Conservation (phyloP, 1,140 invertebrate species). For the Grapholita molesta region DNA sequence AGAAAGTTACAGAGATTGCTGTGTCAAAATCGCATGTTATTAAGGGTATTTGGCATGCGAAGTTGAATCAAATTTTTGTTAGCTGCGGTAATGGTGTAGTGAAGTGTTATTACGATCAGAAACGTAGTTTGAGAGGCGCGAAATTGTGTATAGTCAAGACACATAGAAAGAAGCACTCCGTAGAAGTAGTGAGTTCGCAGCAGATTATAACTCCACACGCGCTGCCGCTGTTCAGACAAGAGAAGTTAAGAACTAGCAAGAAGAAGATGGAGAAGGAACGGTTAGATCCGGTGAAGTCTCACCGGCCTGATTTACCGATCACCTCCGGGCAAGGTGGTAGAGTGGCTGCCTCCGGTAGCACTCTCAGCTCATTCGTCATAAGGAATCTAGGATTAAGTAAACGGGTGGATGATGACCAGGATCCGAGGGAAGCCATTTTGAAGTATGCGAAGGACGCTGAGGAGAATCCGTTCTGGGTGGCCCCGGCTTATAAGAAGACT, state of each 20-base stretch:
- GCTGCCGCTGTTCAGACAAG: conserved; percentile 96
- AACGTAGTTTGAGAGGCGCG: conserved; percentile 92
- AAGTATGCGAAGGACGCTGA: conserved; percentile 97
- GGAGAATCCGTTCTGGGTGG: conserved; percentile 98
- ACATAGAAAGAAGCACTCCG: conserved; percentile 86
- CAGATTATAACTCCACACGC: conserved; percentile 99
- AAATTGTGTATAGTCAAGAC: conserved; percentile 93
- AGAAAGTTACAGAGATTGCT: conserved; percentile 85
- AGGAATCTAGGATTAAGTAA: conserved; percentile 96
- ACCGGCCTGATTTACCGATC: conserved; percentile 97
- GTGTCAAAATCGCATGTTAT: conserved; percentile 91
- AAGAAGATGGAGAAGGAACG: conserved; percentile 96
- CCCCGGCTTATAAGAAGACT: conserved; percentile 92
- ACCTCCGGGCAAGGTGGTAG: conserved; percentile 95
- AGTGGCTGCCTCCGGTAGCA: conserved; percentile 96
- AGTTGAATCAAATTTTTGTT: conserved; percentile 97
- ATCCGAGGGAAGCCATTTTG: conserved; percentile 97
- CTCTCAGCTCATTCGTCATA: conserved; percentile 98
- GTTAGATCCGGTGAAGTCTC: conserved; percentile 95
- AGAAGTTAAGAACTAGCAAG: conserved; percentile 91
- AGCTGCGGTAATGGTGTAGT: conserved; percentile 95
- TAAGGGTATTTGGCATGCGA: conserved; percentile 96
- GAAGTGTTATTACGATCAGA: conserved; percentile 94
- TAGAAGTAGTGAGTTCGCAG: conserved; percentile 92
- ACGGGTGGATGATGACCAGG: conserved; percentile 96